Conservation (phyloP, 2,888 invertebrate species). For the Cepaea hortensis region DNA sequence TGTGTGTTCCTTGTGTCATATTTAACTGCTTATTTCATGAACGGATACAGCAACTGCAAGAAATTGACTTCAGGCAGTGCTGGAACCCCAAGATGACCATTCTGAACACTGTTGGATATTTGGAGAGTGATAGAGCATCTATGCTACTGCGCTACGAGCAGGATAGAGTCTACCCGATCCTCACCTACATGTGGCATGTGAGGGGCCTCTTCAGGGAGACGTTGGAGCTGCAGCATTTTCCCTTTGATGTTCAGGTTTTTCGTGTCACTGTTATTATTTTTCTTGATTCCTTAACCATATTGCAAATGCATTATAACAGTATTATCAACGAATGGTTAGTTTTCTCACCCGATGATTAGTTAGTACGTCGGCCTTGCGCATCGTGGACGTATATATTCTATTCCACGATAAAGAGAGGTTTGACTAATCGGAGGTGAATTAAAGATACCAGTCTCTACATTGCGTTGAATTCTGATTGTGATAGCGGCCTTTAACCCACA, state of each 20-base stretch:
- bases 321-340: background rate
- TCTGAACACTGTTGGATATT: constrained; percentile 60
- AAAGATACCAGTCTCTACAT: no score
- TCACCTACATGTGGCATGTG: constrained; percentile 64
- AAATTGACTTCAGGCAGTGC: constrained; percentile 52
- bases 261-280: background rate
- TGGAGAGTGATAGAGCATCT: constrained; percentile 56
- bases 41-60: constrained; percentile 43
- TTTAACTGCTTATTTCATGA: no score
- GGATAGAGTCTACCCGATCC: constrained; percentile 61
- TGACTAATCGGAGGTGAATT: no score
- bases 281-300: background rate
- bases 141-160: constrained; percentile 57
- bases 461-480: no score
- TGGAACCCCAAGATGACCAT: constrained; percentile 67
- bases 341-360: background rate
- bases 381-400: no score
- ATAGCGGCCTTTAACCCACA: no score
- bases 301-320: background rate
- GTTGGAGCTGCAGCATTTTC: constrained; percentile 68
- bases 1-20: no score
- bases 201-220: constrained; percentile 66
- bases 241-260: constrained; percentile 70
- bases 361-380: no score
- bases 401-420: no score